Percentiles rank a stretch among this genome's conserved stretches.
These are phyloP conservation scores for Falco peregrinus DNA, from an alignment of 2,797 vertebrate genomes.

Conservation along the genomic window DNA sequence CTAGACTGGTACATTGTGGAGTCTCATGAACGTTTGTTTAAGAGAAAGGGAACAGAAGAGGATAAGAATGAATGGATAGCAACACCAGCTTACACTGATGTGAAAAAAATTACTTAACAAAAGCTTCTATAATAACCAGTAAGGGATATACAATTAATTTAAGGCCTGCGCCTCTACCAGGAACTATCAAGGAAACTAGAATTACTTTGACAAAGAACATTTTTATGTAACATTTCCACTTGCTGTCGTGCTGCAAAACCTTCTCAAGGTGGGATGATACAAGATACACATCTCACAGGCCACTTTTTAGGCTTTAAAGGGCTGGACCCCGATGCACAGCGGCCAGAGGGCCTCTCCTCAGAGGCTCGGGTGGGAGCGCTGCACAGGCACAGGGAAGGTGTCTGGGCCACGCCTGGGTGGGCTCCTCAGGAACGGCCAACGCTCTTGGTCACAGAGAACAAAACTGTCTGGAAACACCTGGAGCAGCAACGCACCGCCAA, in stretches of 20 bases:
- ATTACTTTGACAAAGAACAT: neutral
- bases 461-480: neutral
- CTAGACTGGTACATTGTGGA: neutral
- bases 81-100: neutral
- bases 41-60: neutral
- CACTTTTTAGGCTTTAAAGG: neutral
- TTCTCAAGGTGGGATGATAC: neutral
- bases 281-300: fast-evolving
- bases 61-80: neutral
- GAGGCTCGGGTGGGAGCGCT: fast-evolving
- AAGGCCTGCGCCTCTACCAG: neutral
- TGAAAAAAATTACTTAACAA: neutral
- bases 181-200: neutral
- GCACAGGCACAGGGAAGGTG: neutral
- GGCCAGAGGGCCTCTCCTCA: no score
- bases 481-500: neutral
- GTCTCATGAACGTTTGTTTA: fast-evolving
- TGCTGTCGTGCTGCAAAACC: neutral
- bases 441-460: neutral
- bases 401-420: fast-evolving
- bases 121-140: neutral
- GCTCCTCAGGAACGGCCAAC: fast-evolving
- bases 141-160: fast-evolving
- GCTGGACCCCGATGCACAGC: neutral
- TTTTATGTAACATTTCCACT: neutral